Conservation (phyloP, 2,888 invertebrate genomes). For the Atethmia centrago region DNA sequence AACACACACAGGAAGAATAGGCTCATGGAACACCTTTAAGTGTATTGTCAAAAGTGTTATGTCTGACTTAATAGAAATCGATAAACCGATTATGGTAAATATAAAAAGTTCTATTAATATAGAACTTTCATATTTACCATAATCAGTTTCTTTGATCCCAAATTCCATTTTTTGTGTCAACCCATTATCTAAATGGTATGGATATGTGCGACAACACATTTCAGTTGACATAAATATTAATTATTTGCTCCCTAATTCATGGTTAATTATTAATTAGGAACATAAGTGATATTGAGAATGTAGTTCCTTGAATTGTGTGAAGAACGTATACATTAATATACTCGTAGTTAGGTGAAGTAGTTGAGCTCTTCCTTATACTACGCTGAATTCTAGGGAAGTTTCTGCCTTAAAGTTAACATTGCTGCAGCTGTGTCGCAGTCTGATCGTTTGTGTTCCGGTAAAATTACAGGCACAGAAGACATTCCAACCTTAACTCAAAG, state of each 20-base stretch:
- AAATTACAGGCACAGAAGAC: not conserved
- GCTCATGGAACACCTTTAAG: not conserved
- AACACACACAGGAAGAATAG: too few relatives aligned
- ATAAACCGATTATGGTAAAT: too few relatives aligned
- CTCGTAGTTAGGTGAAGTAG: not conserved
- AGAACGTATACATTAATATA: not conserved
- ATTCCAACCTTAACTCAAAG: not conserved
- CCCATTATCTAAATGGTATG: constrained; percentile 20
- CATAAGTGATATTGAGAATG: not conserved
- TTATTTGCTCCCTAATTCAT: not conserved
- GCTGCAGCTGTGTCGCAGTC: constrained; percentile 15
- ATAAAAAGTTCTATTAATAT: constrained; percentile 13
- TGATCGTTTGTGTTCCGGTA: not conserved
- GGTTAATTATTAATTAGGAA: constrained; percentile 19
- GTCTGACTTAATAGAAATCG: too few relatives aligned
- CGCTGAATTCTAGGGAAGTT: constrained; percentile 8
- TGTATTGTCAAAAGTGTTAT: not conserved
- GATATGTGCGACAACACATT: not conserved
- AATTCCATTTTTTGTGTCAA: not conserved
- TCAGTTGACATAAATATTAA: not conserved
- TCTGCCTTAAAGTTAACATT: constrained; percentile 1
- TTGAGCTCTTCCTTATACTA: not conserved
- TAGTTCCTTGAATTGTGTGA: not conserved
- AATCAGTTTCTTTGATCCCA: not conserved
- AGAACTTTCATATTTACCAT: constrained; percentile 8